Evolutionary conservation across 2,113 vertebrate species (phyloP), one percentile per base, ranked within the genome.

Genomic region (Calidris pygmaea): DNA sequence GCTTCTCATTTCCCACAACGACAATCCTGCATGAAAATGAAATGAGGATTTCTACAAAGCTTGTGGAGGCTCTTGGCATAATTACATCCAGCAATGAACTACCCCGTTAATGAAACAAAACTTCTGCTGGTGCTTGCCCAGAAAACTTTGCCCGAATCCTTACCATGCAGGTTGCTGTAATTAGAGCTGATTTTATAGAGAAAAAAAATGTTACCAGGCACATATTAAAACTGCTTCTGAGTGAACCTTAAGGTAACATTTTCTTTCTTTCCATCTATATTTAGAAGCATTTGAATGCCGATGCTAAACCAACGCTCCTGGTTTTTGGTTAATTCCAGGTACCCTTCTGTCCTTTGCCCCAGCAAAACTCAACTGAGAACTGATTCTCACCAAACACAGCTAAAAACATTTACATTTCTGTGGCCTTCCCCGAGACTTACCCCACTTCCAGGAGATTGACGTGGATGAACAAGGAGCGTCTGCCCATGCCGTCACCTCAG

Each of bases 271-370:
- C 43, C 7, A 2, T 72, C 66, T 68, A 3, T 55, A 21, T 71
- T 71, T 55, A 68, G 56, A 84, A 84, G 34, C 20, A 77, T 43
- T 72, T 1, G 1, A 67, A 37, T 18, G 8, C 18, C 39, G 78
- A 18, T 0, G 0, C 21, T 47, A 68, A 83, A 66, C 6, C 47
- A 43, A 12, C 21, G 37, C 22, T 78, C 16, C 35, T 3, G 2
- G 0, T 2, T 90, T 92, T 81, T 45, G 6, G 17, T 81, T 81
- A 60, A 60, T 35, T 74, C 43, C 22, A 43, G 32, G 27, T 35
- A 52, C 23, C 6, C 7, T 81, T 81, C 56, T 67, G 56, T 41
- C 56, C 50, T 81, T 71, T 82, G 62, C 17, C 65, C 19, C 30
- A 39, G 1, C 8, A 89, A 78, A 92, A 56, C 34, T 21, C 29